Conservation (phyloP, 2,113 vertebrate species). For the Salvator merianae region DNA sequence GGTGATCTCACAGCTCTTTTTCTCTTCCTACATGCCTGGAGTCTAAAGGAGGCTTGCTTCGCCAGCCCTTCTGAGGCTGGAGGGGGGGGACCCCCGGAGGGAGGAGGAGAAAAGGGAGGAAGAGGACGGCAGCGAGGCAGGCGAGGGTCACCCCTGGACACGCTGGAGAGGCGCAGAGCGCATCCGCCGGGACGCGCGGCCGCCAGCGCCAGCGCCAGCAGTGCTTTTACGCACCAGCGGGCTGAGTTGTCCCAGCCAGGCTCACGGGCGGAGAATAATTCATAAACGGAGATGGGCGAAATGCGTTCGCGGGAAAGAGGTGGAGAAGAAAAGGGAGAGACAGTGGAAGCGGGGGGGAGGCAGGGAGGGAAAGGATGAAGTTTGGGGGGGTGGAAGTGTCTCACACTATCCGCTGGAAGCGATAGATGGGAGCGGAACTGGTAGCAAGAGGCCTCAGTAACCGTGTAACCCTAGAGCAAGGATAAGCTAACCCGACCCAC, state of each 20-base stretch:
- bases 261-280: slow-evolving; percentile 1
- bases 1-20: slow-evolving; percentile 84
- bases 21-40: slow-evolving; percentile 70
- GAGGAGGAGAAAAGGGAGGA: slow-evolving; percentile 54
- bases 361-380: not conserved
- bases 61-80: slow-evolving; percentile 67
- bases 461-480: no score
- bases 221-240: slow-evolving; percentile 63
- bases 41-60: slow-evolving; percentile 72
- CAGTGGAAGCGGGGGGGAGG: not conserved
- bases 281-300: not conserved
- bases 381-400: not conserved
- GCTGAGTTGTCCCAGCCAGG: slow-evolving; percentile 1
- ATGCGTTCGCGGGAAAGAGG: not conserved
- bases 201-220: slow-evolving; percentile 9
- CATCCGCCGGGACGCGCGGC: not conserved
- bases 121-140: slow-evolving; percentile 40
- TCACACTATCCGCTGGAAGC: no score
- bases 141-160: slow-evolving; percentile 46
- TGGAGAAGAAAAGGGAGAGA: not conserved
- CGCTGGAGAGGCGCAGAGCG: slow-evolving; percentile 21
- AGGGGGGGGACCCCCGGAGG: slow-evolving; percentile 54
- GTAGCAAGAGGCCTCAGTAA: no score
- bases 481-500: no score
- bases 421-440: no score